These are phyloP conservation scores for Suricata suricatta DNA, from an alignment of 2,113 vertebrate genomes.

Conservation along the genomic window DNA sequence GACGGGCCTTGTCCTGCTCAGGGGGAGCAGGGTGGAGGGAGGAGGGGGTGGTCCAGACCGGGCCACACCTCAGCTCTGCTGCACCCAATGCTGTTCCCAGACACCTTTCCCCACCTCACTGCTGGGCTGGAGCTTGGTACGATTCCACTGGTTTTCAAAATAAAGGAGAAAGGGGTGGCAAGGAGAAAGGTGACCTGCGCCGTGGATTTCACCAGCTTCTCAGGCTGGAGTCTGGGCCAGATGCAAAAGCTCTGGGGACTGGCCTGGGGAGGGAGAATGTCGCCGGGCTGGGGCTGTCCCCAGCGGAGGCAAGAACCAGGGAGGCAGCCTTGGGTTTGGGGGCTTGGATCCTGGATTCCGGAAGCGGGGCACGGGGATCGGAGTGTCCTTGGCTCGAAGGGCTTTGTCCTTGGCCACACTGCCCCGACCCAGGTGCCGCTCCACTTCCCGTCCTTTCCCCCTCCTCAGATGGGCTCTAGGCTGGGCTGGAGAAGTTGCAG, in stretches of 20 bases:
- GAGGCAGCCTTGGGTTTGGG: neutral
- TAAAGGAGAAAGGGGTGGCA: neutral
- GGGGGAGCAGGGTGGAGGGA: neutral
- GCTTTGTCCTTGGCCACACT: neutral
- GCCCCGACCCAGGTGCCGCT: neutral
- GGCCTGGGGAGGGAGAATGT: rapidly evolving
- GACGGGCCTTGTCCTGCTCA: neutral
- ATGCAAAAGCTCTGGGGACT: neutral
- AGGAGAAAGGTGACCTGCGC: neutral
- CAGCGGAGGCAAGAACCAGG: neutral
- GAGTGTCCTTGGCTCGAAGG: neutral
- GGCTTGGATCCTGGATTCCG: neutral
- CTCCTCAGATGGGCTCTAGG: neutral
- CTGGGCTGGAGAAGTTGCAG: neutral
- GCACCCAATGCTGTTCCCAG: neutral
- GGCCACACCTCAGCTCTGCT: neutral
- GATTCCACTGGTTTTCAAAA: neutral
- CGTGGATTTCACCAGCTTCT: neutral
- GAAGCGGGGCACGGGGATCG: neutral
- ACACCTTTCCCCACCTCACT: neutral
- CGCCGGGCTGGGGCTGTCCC: neutral
- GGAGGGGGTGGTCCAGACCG: neutral
- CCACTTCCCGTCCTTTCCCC: no score
- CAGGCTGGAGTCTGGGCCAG: neutral
- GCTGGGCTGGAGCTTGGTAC: neutral